Evolutionary conservation across 2,113 vertebrate species (phyloP), one percentile per base, ranked within the genome.

Genomic region (Hystrix cristata): DNA sequence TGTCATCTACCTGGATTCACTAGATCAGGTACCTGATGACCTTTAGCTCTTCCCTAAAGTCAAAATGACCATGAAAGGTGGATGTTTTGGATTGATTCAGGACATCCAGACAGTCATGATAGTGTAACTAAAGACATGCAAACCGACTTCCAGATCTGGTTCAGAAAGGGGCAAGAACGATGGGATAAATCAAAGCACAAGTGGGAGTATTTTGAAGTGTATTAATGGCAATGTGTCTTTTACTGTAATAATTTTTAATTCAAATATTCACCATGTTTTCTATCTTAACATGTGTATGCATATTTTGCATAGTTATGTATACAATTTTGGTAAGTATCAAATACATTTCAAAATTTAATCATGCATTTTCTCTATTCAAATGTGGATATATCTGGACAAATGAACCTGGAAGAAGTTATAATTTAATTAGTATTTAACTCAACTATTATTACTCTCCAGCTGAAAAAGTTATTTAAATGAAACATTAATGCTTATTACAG

Each of bases 381-480:
- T 38, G 0, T 34, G 80, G 38, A 31, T 2, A 60, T n/a, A 90
- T n/a, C 21, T 71, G 38, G 9, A 90, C 48, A 91, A 64, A 87
- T 76, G n/a, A 84, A 87, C 1, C 25, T 43, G 53, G n/a, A 55
- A 84, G 15, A 62, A 94, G 80, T 69, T 81, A 55, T 31, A 12
- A 29, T 53, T 95, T 93, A 57, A 48, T 71, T 82, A 87, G 34
- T 29, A 81, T 14, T 86, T 65, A 83, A 59, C 43, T 91, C 12
- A 55, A 74, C 3, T 67, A 57, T 18, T 84, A 1, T 51, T 71
- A 34, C 57, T 97, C 71, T 69, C 14, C 67, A 85, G 38, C 3
- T 81, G 25, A 72, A 93, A 87, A 79, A 90, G 62, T 96, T 59
- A 82, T 89, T 38, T 94, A 94, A 86, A 69, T 91, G 21, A 67